These are phyloP conservation scores for Cantharis nigra DNA, from an alignment of 2,888 invertebrate genomes.

Conservation along the genomic window DNA sequence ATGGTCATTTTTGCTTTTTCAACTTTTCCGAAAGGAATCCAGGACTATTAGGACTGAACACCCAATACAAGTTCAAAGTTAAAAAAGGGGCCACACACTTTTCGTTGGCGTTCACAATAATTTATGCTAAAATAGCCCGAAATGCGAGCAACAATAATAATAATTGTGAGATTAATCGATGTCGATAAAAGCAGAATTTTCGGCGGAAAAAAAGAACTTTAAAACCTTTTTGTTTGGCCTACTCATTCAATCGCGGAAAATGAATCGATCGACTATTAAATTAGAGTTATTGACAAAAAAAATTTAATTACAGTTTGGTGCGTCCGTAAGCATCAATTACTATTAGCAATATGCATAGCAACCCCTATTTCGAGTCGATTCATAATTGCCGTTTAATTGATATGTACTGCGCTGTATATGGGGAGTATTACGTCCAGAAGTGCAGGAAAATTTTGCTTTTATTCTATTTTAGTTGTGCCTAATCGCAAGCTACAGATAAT, in stretches of 20 bases:
- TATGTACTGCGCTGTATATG: not conserved
- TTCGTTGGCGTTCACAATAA: no score
- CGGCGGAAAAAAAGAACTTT: no score
- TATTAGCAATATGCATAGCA: slow-evolving; percentile 9
- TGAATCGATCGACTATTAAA: slow-evolving; percentile 1
- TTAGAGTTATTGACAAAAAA: not conserved
- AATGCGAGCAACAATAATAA: no score
- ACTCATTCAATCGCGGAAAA: not conserved
- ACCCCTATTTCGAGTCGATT: slow-evolving; percentile 1
- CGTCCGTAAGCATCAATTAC: slow-evolving; percentile 6
- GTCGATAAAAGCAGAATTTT: no score
- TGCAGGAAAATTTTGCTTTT: not conserved
- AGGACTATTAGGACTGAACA: no score
- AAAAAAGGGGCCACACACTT: no score
- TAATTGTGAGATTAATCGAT: no score
- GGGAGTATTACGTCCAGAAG: not conserved
- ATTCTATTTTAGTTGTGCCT: not conserved
- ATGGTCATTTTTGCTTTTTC: no score
- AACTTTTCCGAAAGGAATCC: no score
- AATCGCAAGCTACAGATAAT: not conserved
- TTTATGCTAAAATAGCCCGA: no score
- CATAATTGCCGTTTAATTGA: slow-evolving; percentile 19
- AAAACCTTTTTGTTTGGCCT: not conserved
- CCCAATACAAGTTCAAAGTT: no score
- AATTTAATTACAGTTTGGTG: not conserved